Conservation (phyloP, 2,113 vertebrate genomes). For the Struthio camelus region DNA sequence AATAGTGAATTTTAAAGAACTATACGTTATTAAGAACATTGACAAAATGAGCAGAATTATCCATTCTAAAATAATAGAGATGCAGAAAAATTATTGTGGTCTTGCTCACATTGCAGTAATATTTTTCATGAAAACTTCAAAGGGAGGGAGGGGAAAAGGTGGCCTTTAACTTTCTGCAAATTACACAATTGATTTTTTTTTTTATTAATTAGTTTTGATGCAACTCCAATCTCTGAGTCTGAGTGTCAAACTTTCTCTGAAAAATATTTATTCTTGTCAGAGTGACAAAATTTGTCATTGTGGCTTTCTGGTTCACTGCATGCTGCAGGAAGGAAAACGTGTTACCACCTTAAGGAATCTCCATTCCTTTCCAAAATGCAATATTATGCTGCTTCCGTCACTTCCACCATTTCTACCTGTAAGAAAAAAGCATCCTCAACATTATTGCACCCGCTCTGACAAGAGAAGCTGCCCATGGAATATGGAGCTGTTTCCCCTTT, state of each 20-base stretch:
- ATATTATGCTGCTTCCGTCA: background rate
- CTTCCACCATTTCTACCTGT: background rate
- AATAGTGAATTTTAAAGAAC: background rate
- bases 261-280: background rate
- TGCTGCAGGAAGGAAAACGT: background rate
- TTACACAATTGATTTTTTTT: background rate
- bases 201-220: constrained; percentile 27
- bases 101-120: background rate
- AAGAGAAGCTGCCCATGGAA: background rate
- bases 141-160: background rate
- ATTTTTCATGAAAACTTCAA: constrained; percentile 26
- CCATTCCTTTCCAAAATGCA: background rate
- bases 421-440: background rate
- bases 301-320: background rate
- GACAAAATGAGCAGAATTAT: constrained; percentile 11
- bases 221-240: background rate
- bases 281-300: background rate
- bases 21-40: constrained; percentile 1
- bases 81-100: constrained; percentile 3
- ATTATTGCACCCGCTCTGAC: background rate
- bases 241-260: background rate
- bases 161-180: constrained; percentile 4
- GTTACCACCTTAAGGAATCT: background rate
- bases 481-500: background rate
- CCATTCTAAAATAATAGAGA: background rate